Conservation (phyloP, 2,888 invertebrate species). For the Drosophila bunnanda region DNA sequence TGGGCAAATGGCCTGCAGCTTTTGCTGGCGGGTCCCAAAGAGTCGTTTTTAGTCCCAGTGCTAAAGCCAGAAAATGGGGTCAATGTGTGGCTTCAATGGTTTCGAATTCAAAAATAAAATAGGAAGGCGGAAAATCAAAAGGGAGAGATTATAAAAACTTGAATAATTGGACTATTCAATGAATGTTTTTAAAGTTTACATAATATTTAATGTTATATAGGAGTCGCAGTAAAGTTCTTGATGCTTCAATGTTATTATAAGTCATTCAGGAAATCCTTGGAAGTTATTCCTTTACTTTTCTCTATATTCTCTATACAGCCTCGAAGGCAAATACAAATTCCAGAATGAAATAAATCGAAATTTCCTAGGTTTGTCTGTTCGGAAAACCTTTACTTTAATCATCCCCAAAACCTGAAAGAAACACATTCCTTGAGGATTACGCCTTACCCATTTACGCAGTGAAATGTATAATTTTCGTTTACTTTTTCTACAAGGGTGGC, state of each 20-base stretch:
- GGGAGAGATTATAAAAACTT: too few species aligned
- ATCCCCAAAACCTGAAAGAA: conserved; percentile 19
- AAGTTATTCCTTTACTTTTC: too few species aligned
- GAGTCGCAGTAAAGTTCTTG: background rate
- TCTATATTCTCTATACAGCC: too few species aligned
- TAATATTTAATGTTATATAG: background rate
- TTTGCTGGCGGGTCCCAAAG: conserved; percentile 42
- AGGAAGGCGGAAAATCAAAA: conserved; percentile 5
- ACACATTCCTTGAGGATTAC: conserved; percentile 19
- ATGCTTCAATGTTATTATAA: background rate
- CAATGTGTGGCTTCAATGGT: conserved; percentile 11
- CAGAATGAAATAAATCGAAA: conserved; percentile 20
- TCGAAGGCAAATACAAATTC: conserved; percentile 19
- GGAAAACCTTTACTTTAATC: conserved; percentile 3
- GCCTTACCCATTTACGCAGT: conserved; percentile 16
- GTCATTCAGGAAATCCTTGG: too few species aligned
- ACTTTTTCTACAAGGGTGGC: conserved; percentile 43
- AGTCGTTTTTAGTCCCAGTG: conserved; percentile 5
- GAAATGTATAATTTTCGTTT: conserved; percentile 56
- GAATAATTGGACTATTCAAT: background rate
- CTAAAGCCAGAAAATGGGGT: conserved; percentile 13
- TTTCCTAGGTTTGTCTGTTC: conserved; percentile 23
- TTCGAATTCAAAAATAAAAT: conserved; percentile 9
- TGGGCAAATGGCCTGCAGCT: conserved; percentile 50
- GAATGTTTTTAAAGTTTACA: background rate